Evolutionary conservation across 2,797 vertebrate species (phyloP), one percentile per base, ranked within the genome.

Genomic region (Euphonia xanthogaster): DNA sequence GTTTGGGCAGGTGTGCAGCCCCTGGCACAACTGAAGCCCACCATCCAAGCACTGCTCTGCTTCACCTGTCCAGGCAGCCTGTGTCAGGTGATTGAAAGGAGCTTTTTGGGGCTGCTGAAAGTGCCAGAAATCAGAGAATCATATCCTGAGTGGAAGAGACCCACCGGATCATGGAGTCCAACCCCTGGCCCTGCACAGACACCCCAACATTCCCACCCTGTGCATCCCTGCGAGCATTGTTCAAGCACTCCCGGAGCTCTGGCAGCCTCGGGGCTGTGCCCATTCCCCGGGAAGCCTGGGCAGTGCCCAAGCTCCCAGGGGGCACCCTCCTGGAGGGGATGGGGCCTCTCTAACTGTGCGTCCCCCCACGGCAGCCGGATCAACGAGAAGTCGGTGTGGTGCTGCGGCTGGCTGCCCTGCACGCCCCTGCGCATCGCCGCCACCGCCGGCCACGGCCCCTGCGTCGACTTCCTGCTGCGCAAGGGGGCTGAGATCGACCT

Each of bases 321-420:
- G 19, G 7, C 23, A 6, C 42, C 24, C 25, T 61, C 10, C 8
- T 27, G 0, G 4, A 9, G 35, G 28, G 18, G 4, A 7, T 0
- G 12, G 68, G 23, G 9, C 5, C 9, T 20, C 44, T 35, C 60
- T 91, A 12, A 91, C 27, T 1, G 11, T 1, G 0, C 1, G 2
- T 14, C 77, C 71, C 25, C 48, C 31, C 6, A 0, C 1, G 3
- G 30, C 90, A 99, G 99, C 90, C 98, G 98, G 23, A 99, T 99
- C 95, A 99, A 99, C 17, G 98, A 99, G 98, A 99, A 99, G 98
- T 99, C 99, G 0, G 98, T 99, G 60, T 99, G 99, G 99, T 99
- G 99, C 87, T 99, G 99, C 0, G 99, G 99, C 61, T 99, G 99
- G 97, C 97, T 99, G 27, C 99, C 99, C 83, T 99, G 99, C 93